Evolutionary conservation across 2,888 invertebrate species (phyloP), one percentile per base, ranked within the genome.

Genomic region (Drosophila emarginata): DNA sequence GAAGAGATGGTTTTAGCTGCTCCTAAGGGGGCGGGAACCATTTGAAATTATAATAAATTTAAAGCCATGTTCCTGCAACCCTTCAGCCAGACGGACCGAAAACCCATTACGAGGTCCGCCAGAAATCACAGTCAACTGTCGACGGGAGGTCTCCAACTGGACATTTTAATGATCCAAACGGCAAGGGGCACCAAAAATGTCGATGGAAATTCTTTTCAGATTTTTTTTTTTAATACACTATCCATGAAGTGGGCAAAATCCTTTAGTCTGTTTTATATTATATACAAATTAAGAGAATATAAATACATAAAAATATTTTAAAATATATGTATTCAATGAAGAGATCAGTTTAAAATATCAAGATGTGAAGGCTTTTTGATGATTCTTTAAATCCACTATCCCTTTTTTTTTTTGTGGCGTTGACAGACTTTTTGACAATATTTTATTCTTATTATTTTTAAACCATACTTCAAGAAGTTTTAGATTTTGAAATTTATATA

Each of bases 11-110:
- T 45, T 45, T 45, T 45, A 45, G 45, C 12, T 14, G 45, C 45
- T 45, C 45, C 45, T 45, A 45, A 21, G 21, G 45, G 45, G 45
- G 45, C 45, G 45, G 61, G 63, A 74, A 72, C 75, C 76, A 79
- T 79, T 79, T 72, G 59, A 80, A 80, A 83, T 83, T 83, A 83
- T 80, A 84, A 83, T 83, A 83, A 77, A 83, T 83, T 78, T 83
- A 73, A 78, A 80, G 79, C 76, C 67, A 73, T 62, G 69, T 66
- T 64, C 68, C 74, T 64, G 61, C 69, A 71, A 74, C 70, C 72
- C 67, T 79, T 78, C 39, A 69, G 63, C 77, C 78, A 82, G 81
- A 80, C 73, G 73, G 74, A 72, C 79, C 67, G 62, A 74, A 73
- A 74, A 73, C 61, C 75, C 81, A 80, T 74, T 77, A 77, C 45